Evolutionary conservation across 2,888 invertebrate species (phyloP), one percentile per base, ranked within the genome.

Genomic region (Tuberolachnus salignus): DNA sequence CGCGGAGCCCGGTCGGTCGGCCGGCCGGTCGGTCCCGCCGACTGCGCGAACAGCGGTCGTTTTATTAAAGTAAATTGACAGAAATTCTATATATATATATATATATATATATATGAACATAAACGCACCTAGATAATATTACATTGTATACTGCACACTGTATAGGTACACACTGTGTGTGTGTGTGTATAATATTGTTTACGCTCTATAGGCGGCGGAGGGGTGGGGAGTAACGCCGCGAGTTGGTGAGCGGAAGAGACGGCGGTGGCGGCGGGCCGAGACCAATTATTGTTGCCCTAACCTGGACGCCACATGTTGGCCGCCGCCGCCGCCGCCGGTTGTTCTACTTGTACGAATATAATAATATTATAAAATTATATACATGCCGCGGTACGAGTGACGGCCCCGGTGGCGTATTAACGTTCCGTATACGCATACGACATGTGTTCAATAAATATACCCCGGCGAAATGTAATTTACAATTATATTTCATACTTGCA

Each of bases 1-100:
- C 34, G 34, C 55, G 14, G 16, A 23, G 46, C 46, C n/a, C 8
- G 23, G 23, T 16, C 71, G 64, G 46, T 10, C 61, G 51, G 73
- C 11, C 55, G 55, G 34, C 46, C 71, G n/a, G n/a, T n/a, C 55
- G 23, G 46, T 21, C 66, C 46, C 49, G 69, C 51, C 59, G 78
- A 14, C 61, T 34, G 3, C 8, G n/a, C 51, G 51, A 34, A 42
- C 46, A 21, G 34, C n/a, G 63, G 53, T 78, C 78, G 78, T 78
- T 78, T 78, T 69, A 78, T 78, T 78, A 57, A 78, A 78, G 78
- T 78, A 78, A 78, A 78, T 78, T 78, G 78, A 78, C 78, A 69
- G 78, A 78, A 78, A 78, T 69, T 59, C 59, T 78, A 16, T n/a
- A n/a, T n/a, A 8, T n/a, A n/a, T 34, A 19, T 11, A 26, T n/a